These are phyloP conservation scores for Ashinkailepas kermadecensis DNA, from an alignment of 2,888 invertebrate species.

Conservation along the genomic window DNA sequence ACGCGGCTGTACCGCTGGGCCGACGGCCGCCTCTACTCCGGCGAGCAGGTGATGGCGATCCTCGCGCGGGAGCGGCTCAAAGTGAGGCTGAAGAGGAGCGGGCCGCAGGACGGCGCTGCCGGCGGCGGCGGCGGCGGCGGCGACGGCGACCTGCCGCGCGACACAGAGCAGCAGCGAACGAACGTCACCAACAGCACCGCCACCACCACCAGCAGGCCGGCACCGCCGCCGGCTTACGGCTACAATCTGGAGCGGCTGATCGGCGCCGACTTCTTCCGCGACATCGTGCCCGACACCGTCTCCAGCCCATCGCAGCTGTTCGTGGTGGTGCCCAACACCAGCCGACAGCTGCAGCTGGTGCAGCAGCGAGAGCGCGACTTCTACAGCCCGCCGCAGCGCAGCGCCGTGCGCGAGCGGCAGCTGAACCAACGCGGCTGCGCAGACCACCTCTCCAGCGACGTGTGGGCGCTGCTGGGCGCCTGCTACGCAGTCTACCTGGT, in stretches of 20 bases:
- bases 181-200: neutral
- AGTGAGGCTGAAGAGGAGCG: neutral
- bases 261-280: constrained; percentile 2
- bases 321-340: neutral
- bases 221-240: neutral
- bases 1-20: neutral
- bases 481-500: neutral
- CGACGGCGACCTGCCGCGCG: neutral
- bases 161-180: neutral
- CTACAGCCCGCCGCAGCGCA: constrained; percentile 5
- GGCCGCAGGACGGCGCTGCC: neutral
- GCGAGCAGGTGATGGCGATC: neutral
- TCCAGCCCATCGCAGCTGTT: neutral
- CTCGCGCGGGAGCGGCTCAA: neutral
- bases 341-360: neutral
- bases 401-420: neutral
- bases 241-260: neutral
- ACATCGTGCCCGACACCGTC: neutral
- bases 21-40: neutral
- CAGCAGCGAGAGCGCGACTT: neutral
- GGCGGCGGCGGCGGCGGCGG: neutral
- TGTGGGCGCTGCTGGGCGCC: neutral
- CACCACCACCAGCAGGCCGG: neutral
- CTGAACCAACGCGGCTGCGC: constrained; percentile 15
- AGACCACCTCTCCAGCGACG: neutral